phyloP scores from a whole-genome alignment of 2,888 invertebrate genomes.

The Sericinus montela region DNA sequence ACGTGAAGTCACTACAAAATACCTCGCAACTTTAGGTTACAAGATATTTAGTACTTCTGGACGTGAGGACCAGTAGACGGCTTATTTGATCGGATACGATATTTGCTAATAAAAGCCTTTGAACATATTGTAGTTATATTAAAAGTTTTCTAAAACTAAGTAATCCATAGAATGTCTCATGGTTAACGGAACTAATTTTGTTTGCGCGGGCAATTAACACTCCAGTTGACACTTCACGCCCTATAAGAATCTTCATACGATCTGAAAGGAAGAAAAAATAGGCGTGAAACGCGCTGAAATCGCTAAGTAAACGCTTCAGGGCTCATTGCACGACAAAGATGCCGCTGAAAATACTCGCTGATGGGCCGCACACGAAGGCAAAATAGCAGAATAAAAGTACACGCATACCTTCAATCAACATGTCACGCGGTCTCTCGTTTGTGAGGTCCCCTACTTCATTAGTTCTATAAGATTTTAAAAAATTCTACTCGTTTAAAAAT shows the following conservation, averaged over 20 bases:
- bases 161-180: conserved; percentile 12
- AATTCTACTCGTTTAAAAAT: no score
- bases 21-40: no score
- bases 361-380: conserved; percentile 66
- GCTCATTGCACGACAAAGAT: conserved; percentile 61
- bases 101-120: no score
- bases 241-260: conserved; percentile 54
- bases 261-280: conserved; percentile 51
- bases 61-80: no score
- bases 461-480: no score
- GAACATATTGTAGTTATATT: no score
- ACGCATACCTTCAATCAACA: conserved; percentile 18
- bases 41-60: no score
- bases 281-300: conserved; percentile 73
- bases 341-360: conserved; percentile 63
- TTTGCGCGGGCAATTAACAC: conserved; percentile 54
- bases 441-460: background rate
- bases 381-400: conserved; percentile 23
- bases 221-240: conserved; percentile 63
- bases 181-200: conserved; percentile 28
- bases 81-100: no score
- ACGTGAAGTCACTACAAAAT: no score
- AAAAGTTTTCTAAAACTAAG: no score
- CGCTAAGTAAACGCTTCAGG: conserved; percentile 64
- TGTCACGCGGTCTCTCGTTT: background rate